Evolutionary conservation across 2,113 vertebrate species (phyloP), one percentile per base, ranked within the genome.

Genomic region (Pontoporia blainvillei): DNA sequence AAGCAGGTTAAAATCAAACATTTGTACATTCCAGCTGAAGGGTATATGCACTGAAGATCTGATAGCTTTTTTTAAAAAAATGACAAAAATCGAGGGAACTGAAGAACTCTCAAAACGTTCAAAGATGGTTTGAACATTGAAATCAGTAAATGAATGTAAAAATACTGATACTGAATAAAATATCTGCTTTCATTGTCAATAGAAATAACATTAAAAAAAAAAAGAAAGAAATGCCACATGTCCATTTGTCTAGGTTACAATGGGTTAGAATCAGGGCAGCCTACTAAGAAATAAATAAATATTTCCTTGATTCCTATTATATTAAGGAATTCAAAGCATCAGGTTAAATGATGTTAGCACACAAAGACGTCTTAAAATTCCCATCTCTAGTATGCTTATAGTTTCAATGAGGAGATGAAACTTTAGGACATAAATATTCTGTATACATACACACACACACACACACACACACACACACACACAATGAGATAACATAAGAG

Each of bases 1-100:
- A 59, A 95, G 23, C 78, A 96, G 41, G 8, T 94, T 86, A 92
- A 96, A 97, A 94, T 75, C 81, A 94, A 90, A 71, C 66, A 93
- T 75, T 57, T 76, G 7, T 62, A 36, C 21, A 83, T 79, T 96
- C 62, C 29, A 59, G 27, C n/a, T 20, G 29, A 96, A 91, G 10
- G 14, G 88, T 72, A 13, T 49, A 36, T 27, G 25, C 11, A 67
- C 18, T 89, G 39, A 83, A 59, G 23, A 0, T 89, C 78, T 52
- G 5, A 72, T 49, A 76, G 9, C 29, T 44, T 88, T 90, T 90
- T 86, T 44, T 41, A 1, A 49, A 57, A 73, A 49, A 94, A 90
- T 61, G 41, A 13, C 29, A 93, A 82, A 94, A 72, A n/a, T 39
- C 52, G n/a, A 54, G 36, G 4, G 12, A 85, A 3, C 4, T 79